Conservation (phyloP, 2,113 vertebrate genomes). For the Chroicocephalus ridibundus region DNA sequence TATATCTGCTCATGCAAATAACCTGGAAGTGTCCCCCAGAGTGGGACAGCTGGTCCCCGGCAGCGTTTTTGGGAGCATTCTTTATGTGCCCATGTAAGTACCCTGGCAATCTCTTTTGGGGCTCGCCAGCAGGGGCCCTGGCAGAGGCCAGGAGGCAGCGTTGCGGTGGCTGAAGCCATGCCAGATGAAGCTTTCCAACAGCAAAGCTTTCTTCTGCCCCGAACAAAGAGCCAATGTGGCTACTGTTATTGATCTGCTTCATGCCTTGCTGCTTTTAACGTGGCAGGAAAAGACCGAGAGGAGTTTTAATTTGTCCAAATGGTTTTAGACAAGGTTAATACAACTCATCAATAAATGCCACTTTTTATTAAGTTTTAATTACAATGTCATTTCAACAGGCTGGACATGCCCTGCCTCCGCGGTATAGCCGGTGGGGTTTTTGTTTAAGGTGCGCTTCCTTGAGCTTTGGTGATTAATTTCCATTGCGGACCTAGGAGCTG, state of each 20-base stretch:
- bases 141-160: background rate
- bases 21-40: background rate
- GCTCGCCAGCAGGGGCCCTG: constrained; percentile 39
- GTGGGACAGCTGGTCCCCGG: constrained; percentile 30
- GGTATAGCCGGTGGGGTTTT: background rate
- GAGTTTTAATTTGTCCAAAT: constrained; percentile 28
- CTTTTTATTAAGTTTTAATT: constrained; percentile 49
- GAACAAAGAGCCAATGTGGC: background rate
- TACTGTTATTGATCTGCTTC: background rate
- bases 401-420: background rate
- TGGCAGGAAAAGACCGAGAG: background rate
- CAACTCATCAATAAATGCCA: background rate
- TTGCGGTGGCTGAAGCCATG: background rate
- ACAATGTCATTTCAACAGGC: background rate
- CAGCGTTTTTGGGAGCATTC: background rate
- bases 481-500: background rate
- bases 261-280: background rate
- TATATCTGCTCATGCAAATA: constrained; percentile 28
- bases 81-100: background rate
- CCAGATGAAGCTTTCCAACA: constrained; percentile 12
- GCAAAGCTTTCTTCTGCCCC: constrained; percentile 6
- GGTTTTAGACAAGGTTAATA: constrained; percentile 57
- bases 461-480: background rate
- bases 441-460: background rate
- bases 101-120: constrained; percentile 7